A percentile compares a stretch with the other conserved stretches of the same genome.
Evolutionary conservation across 2,888 invertebrate species (phyloP).

Genomic region (Leistus spinibarbis): DNA sequence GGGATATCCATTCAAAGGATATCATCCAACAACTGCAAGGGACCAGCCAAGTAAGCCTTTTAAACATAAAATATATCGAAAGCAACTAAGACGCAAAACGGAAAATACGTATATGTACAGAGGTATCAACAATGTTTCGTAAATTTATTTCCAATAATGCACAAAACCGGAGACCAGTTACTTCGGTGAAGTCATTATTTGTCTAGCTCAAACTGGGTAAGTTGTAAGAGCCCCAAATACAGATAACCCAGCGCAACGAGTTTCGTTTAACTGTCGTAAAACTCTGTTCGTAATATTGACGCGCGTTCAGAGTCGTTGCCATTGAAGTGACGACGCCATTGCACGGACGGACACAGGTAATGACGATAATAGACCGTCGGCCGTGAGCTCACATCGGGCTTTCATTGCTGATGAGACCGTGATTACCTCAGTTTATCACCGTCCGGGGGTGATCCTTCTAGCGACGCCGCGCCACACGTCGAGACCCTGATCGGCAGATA

Average conservation of each 20-base stretch:
- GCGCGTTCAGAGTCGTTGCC: background rate
- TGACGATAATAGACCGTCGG: conserved; percentile 49
- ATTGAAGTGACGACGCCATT: background rate
- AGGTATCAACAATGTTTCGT: too few species aligned
- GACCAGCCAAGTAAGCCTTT: too few species aligned
- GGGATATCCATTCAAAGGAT: background rate
- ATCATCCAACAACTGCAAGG: background rate
- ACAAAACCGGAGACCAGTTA: too few species aligned
- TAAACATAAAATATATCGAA: too few species aligned
- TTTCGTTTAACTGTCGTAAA: background rate
- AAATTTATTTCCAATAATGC: too few species aligned
- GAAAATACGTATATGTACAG: too few species aligned
- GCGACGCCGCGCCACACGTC: background rate
- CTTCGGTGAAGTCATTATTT: too few species aligned
- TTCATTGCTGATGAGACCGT: conserved; percentile 56
- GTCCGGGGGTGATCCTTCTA: conserved; percentile 46
- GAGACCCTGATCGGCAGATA: background rate
- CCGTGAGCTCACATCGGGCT: conserved; percentile 48
- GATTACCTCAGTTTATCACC: conserved; percentile 55
- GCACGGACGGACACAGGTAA: conserved; percentile 43
- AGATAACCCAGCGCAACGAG: background rate
- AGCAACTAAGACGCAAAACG: too few species aligned
- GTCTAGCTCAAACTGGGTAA: too few species aligned
- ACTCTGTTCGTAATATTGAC: background rate
- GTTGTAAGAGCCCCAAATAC: background rate